Evolutionary conservation across 2,797 vertebrate genomes (phyloP).

Genomic region (Platalea minor): DNA sequence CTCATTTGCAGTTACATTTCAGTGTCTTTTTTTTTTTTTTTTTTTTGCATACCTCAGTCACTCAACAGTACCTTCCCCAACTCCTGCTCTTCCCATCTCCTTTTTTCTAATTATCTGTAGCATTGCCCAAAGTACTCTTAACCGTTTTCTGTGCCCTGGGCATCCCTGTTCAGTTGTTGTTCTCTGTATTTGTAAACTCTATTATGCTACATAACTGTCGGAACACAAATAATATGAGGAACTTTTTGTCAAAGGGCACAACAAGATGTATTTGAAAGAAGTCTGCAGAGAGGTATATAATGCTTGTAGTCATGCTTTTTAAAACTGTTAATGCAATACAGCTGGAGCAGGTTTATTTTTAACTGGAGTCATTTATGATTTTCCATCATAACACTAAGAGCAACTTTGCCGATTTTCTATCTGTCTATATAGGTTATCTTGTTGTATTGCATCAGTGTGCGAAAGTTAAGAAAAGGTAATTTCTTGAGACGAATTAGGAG

Average conservation of each 20-base stretch:
- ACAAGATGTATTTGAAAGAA: background rate
- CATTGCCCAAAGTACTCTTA: background rate
- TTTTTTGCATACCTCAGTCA: background rate
- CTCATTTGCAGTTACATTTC: background rate
- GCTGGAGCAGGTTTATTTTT: background rate
- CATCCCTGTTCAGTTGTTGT: background rate
- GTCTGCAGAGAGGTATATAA: background rate
- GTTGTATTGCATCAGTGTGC: background rate
- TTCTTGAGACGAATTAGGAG: background rate
- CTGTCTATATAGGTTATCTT: background rate
- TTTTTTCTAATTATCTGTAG: background rate
- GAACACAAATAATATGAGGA: background rate
- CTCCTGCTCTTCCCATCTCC: background rate
- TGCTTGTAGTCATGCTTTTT: background rate
- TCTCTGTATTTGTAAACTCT: background rate
- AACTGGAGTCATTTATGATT: background rate
- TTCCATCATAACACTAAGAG: background rate
- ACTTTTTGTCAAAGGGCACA: background rate
- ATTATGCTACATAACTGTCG: background rate
- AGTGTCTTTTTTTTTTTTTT: background rate
- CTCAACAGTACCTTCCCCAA: background rate
- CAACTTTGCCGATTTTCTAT: background rate
- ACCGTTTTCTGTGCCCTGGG: background rate
- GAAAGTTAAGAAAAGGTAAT: background rate
- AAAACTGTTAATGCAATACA: background rate